A percentile compares a stretch with the other conserved stretches of the same genome.
Evolutionary conservation across 2,113 vertebrate species (phyloP).

Genomic region (Chaenogobius annularis): DNA sequence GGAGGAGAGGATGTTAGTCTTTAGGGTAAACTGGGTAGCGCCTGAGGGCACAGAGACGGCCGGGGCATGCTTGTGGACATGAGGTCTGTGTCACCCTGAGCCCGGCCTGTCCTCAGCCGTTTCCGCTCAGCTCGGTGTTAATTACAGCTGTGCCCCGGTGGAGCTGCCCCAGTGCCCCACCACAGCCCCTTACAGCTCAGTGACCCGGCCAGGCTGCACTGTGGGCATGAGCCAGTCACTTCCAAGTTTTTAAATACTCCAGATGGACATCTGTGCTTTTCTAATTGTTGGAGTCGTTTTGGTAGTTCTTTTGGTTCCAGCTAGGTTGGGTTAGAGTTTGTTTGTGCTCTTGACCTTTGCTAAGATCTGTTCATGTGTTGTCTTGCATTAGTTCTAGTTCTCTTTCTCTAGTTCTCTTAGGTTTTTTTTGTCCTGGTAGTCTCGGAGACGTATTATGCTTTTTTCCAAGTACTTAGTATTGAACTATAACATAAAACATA

Average conservation of each 20-base stretch:
- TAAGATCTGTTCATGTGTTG: too few species aligned
- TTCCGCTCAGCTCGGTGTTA: conserved; percentile 68
- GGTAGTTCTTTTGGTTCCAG: too few species aligned
- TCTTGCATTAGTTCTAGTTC: too few species aligned
- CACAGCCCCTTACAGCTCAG: conserved; percentile 14
- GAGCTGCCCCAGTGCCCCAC: conserved; percentile 49
- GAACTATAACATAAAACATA: too few species aligned
- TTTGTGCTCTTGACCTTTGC: too few species aligned
- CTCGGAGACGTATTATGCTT: too few species aligned
- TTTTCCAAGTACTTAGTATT: too few species aligned
- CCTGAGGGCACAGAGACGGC: conserved; percentile 62
- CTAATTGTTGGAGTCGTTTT: too few species aligned
- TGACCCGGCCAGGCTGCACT: conserved; percentile 43
- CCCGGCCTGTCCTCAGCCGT: conserved; percentile 57
- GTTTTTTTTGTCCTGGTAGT: too few species aligned
- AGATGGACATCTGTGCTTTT: not conserved
- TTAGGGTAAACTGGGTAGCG: conserved; percentile 59
- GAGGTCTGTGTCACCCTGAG: conserved; percentile 58
- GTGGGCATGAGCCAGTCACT: conserved; percentile 46
- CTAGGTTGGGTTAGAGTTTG: too few species aligned
- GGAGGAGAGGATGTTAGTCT: conserved; percentile 45
- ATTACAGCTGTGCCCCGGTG: conserved; percentile 73
- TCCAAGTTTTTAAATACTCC: conserved; percentile 38
- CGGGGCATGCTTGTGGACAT: conserved; percentile 16
- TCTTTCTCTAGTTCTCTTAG: too few species aligned